Conservation (phyloP, 2,888 invertebrate species). For the Euzetes globulus region DNA sequence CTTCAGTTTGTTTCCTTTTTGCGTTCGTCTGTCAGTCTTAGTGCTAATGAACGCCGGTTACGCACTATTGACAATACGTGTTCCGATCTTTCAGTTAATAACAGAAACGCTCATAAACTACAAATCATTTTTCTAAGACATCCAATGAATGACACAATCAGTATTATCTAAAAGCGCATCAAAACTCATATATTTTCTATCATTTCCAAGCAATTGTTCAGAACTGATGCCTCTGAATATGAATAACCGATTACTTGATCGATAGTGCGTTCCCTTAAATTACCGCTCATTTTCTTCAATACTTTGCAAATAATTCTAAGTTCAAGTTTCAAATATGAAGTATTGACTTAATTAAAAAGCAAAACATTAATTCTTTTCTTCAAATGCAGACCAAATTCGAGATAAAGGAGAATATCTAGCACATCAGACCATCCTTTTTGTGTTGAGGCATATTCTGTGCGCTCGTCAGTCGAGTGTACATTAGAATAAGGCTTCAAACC, state of each 20-base stretch:
- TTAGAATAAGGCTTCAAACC: conserved; percentile 16
- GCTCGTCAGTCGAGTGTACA: conserved; percentile 8
- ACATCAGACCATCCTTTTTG: background rate
- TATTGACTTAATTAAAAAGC: conserved; percentile 11
- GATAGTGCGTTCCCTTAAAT: background rate
- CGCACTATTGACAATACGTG: conserved; percentile 20
- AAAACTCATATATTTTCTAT: background rate
- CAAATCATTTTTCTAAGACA: background rate
- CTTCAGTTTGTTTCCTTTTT: background rate
- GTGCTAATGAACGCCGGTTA: conserved; percentile 17
- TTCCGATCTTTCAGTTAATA: background rate
- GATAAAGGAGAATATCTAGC: background rate
- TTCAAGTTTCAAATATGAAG: background rate
- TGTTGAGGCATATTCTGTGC: background rate
- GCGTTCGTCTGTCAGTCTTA: background rate
- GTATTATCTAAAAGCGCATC: background rate
- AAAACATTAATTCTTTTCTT: conserved; percentile 8
- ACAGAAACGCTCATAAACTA: background rate
- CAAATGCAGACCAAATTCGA: background rate
- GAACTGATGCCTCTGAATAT: background rate
- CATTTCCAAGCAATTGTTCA: background rate
- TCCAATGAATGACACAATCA: too few species aligned
- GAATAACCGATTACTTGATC: conserved; percentile 2
- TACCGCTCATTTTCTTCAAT: background rate
- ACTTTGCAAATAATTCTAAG: background rate